Percentiles rank a stretch among this genome's conserved stretches.
Evolutionary conservation across 2,888 invertebrate genomes (phyloP).

Genomic region (Hypercompe scribonia): DNA sequence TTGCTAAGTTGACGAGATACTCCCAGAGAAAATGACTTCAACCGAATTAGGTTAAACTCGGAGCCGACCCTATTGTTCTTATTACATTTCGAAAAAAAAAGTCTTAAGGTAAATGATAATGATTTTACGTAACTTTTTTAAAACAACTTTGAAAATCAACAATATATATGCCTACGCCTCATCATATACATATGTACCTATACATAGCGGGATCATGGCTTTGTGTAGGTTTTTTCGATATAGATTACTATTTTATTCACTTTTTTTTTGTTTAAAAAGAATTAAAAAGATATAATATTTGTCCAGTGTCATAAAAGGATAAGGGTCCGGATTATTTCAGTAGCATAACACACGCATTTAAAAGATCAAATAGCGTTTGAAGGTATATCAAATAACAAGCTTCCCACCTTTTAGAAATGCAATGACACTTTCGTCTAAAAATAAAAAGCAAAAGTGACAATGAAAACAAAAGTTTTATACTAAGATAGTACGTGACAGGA

Average conservation of each 20-base stretch:
- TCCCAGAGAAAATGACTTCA: neutral
- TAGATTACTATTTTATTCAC: too few relatives aligned
- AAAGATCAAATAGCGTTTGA: constrained; percentile 58
- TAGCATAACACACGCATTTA: constrained; percentile 45
- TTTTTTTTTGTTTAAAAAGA: too few relatives aligned
- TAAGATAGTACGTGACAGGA: constrained; percentile 62
- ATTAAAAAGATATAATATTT: neutral
- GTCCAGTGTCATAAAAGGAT: constrained; percentile 58
- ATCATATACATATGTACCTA: too few relatives aligned
- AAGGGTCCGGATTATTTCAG: constrained; percentile 57
- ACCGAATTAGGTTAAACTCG: neutral
- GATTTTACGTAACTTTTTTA: neutral
- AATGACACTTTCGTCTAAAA: constrained; percentile 52
- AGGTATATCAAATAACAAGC: constrained; percentile 68
- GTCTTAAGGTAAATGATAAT: neutral
- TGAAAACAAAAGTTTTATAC: constrained; percentile 60
- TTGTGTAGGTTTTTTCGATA: too few relatives aligned
- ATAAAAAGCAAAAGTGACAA: constrained; percentile 56
- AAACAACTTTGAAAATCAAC: neutral
- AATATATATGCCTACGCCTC: too few relatives aligned
- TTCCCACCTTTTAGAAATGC: constrained; percentile 39
- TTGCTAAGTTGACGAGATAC: constrained; percentile 7
- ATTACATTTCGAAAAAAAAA: neutral
- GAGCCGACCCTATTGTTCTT: constrained; percentile 26
- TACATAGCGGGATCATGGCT: too few relatives aligned